These are phyloP conservation scores for Siniperca knerii DNA, from an alignment of 2,113 vertebrate species.

Conservation along the genomic window DNA sequence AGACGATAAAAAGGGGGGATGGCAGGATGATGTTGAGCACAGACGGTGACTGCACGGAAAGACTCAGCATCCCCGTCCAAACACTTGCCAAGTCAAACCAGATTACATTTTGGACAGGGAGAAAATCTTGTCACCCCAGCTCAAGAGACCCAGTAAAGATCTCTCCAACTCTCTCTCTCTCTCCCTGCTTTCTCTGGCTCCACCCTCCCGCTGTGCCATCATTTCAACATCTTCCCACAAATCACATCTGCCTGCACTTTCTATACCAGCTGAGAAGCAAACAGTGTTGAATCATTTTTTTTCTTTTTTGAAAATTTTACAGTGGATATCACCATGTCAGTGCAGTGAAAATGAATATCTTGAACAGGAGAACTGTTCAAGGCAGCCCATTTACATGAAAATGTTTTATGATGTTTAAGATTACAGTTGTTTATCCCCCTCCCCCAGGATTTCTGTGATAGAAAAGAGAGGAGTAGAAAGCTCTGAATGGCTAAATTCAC, in stretches of 20 bases:
- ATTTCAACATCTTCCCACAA: constrained; percentile 1
- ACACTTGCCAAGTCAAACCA: constrained; percentile 32
- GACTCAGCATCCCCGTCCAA: not conserved
- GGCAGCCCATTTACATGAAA: constrained; percentile 40
- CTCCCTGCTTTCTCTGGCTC: not conserved
- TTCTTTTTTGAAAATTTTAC: not conserved
- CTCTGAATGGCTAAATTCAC: not conserved
- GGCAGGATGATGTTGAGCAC: not conserved
- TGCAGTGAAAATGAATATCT: not conserved
- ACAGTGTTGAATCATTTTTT: not conserved
- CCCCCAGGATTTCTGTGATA: not conserved
- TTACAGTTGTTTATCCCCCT: not conserved
- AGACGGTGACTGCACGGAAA: not conserved
- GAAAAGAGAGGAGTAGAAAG: not conserved
- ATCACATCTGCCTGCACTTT: not conserved
- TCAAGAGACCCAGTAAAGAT: constrained; percentile 4
- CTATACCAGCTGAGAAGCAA: not conserved
- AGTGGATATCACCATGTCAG: not conserved
- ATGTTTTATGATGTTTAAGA: not conserved
- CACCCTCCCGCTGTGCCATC: not conserved
- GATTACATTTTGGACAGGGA: constrained; percentile 42
- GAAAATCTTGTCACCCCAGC: constrained; percentile 39
- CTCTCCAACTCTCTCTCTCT: not conserved
- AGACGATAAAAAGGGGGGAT: not conserved
- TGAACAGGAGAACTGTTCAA: not conserved